Conservation (phyloP, 2,888 invertebrate genomes). For the Drosophila kanekoi region DNA sequence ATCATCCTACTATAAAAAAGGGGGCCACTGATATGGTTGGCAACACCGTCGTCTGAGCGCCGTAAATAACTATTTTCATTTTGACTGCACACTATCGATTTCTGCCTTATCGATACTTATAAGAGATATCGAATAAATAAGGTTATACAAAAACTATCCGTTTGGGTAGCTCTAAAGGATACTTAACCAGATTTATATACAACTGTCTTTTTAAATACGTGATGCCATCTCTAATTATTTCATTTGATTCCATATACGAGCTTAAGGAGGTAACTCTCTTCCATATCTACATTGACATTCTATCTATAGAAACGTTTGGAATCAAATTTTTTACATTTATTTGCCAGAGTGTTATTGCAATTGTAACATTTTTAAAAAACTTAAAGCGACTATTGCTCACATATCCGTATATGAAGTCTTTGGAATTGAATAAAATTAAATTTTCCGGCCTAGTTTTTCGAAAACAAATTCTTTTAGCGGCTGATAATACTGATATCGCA, state of each 20-base stretch:
- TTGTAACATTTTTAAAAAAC: constrained; percentile 8
- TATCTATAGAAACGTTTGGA: neutral
- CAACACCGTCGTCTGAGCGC: constrained; percentile 10
- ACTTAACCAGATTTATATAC: too few species aligned
- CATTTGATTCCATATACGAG: too few species aligned
- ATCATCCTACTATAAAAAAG: constrained; percentile 20
- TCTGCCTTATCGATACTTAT: constrained; percentile 8
- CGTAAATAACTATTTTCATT: neutral
- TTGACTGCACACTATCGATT: neutral
- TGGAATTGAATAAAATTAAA: constrained; percentile 19
- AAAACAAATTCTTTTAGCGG: constrained; percentile 89
- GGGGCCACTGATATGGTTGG: constrained; percentile 9
- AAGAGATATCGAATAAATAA: neutral
- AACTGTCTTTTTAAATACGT: too few species aligned
- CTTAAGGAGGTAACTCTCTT: too few species aligned
- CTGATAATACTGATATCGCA: constrained; percentile 92
- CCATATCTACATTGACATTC: too few species aligned
- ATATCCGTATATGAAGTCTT: neutral
- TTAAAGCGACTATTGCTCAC: neutral
- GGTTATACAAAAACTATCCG: too few species aligned
- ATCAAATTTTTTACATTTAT: constrained; percentile 8
- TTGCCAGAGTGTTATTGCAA: constrained; percentile 11
- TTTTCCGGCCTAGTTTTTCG: constrained; percentile 73
- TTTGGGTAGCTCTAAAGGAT: too few species aligned
- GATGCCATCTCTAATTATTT: too few species aligned